phyloP scores from a whole-genome alignment of 2,113 vertebrate species.

The Melospiza melodia region DNA sequence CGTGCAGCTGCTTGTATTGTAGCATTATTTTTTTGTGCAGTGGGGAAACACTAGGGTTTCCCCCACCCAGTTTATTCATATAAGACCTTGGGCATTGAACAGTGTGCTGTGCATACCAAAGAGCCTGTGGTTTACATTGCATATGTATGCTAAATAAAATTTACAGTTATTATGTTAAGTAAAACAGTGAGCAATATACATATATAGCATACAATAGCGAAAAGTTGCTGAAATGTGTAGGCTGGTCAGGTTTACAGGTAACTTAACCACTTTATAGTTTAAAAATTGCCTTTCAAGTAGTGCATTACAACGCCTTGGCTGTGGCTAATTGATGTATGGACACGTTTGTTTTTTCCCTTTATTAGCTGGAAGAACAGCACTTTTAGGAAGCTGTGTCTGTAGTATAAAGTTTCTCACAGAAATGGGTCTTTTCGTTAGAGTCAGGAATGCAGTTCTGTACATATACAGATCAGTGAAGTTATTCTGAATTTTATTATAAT shows the following conservation, averaged over 20 bases:
- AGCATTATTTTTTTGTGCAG: background rate
- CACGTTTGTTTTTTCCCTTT: background rate
- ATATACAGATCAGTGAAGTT: background rate
- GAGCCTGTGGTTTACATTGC: background rate
- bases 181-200: background rate
- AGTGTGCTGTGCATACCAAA: background rate
- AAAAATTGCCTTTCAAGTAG: slow-evolving; percentile 2
- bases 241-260: slow-evolving; percentile 8
- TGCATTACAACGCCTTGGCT: background rate
- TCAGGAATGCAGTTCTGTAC: background rate
- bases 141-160: background rate
- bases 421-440: background rate
- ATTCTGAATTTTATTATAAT: slow-evolving; percentile 10
- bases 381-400: background rate
- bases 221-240: slow-evolving; percentile 18
- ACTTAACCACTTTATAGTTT: slow-evolving; percentile 16
- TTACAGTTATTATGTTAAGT: background rate
- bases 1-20: background rate
- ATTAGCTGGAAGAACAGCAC: background rate
- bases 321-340: background rate
- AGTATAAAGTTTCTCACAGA: background rate
- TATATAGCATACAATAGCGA: background rate
- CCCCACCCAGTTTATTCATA: background rate
- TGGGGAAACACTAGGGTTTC: background rate
- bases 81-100: background rate